These are phyloP conservation scores for Pocota personata DNA, from an alignment of 2,888 invertebrate species.

Conservation along the genomic window DNA sequence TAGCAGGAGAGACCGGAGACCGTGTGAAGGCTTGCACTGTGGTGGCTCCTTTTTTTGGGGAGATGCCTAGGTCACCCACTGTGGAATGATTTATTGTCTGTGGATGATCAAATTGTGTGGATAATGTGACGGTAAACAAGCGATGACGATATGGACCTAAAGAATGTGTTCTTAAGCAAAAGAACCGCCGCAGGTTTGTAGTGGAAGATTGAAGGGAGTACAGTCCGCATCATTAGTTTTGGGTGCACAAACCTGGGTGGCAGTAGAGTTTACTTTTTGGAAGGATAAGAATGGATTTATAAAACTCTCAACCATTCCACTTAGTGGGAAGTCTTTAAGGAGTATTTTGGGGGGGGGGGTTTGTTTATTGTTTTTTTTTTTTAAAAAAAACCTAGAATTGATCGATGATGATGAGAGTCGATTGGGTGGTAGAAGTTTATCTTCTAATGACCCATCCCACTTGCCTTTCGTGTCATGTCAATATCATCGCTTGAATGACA, in stretches of 20 bases:
- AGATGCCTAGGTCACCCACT: slow-evolving; percentile 54
- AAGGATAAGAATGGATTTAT: slow-evolving; percentile 52
- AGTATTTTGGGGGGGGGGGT: neutral
- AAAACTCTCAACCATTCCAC: slow-evolving; percentile 39
- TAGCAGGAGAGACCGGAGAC: slow-evolving; percentile 20
- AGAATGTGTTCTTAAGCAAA: slow-evolving; percentile 1
- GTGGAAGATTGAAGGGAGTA: neutral
- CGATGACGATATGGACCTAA: slow-evolving; percentile 53
- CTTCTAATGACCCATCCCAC: neutral
- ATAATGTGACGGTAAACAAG: slow-evolving; percentile 74
- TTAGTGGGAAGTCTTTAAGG: slow-evolving; percentile 22
- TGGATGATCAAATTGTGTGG: slow-evolving; percentile 72
- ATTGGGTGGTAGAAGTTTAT: slow-evolving; percentile 14
- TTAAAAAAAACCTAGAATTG: slow-evolving; percentile 32
- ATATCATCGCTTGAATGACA: slow-evolving; percentile 55
- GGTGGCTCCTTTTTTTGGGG: neutral
- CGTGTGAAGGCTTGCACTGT: neutral
- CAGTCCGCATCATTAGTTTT: slow-evolving; percentile 66
- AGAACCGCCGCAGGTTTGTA: neutral
- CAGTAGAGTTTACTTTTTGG: slow-evolving; percentile 5
- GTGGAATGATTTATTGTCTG: slow-evolving; percentile 69
- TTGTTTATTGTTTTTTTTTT: neutral
- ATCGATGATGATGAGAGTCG: slow-evolving; percentile 66
- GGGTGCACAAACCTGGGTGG: neutral
- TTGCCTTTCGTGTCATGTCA: slow-evolving; percentile 67